Evolutionary conservation across 1,140 invertebrate species (phyloP).

Genomic region (Radopholus similis): DNA sequence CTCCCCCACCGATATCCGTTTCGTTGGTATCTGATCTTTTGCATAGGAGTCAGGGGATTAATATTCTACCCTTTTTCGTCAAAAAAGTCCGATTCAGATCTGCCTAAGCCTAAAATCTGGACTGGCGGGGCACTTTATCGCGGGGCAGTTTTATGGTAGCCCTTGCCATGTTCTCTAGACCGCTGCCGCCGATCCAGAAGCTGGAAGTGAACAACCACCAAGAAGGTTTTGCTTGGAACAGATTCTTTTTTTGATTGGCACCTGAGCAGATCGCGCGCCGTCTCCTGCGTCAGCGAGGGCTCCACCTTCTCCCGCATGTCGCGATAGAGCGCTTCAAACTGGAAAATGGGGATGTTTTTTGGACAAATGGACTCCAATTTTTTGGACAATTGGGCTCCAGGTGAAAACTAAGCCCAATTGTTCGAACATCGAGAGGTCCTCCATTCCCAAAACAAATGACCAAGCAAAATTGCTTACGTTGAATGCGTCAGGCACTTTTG

Average conservation of each 20-base stretch:
- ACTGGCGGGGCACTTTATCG: too few species aligned
- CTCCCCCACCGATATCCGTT: background rate
- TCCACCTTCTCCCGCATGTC: constrained; percentile 37
- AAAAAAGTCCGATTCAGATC: too few species aligned
- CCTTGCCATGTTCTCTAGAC: constrained; percentile 51
- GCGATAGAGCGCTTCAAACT: constrained; percentile 35
- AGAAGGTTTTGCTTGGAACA: constrained; percentile 27
- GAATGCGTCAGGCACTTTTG: constrained; percentile 54
- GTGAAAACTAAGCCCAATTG: background rate
- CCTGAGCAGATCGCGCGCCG: constrained; percentile 8
- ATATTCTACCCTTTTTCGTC: too few species aligned
- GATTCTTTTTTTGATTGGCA: background rate
- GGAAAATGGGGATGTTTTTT: too few species aligned
- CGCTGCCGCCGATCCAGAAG: constrained; percentile 51
- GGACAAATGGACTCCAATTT: too few species aligned
- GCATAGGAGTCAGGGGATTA: too few species aligned
- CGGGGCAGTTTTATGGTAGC: too few species aligned
- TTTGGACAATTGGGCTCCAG: too few species aligned
- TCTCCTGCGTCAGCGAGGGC: background rate
- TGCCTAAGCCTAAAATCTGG: too few species aligned
- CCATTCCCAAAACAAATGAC: background rate
- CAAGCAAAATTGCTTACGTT: too few species aligned
- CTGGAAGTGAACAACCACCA: constrained; percentile 20
- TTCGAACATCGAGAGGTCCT: background rate
- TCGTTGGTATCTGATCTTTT: too few species aligned